phyloP scores from a whole-genome alignment of 2,113 vertebrate genomes.

The Ovis canadensis region DNA sequence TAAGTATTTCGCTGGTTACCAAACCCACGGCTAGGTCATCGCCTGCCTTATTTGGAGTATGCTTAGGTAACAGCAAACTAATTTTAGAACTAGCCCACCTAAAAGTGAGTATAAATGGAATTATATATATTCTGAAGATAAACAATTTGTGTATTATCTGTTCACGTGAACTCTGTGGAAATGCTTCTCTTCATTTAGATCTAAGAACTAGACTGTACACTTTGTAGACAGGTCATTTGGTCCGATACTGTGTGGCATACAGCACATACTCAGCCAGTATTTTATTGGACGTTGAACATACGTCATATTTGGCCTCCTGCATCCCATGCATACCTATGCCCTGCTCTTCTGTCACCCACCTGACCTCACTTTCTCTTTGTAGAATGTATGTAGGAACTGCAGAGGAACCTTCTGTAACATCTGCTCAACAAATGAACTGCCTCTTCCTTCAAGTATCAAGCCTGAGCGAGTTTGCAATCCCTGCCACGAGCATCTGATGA shows the following conservation, averaged over 20 bases:
- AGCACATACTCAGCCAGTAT: neutral
- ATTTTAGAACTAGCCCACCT: neutral
- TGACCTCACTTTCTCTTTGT: neutral
- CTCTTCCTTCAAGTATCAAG: slow-evolving; percentile 91
- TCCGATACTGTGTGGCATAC: neutral
- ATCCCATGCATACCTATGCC: too few species aligned
- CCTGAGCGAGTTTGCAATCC: slow-evolving; percentile 86
- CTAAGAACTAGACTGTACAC: neutral
- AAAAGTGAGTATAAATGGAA: neutral
- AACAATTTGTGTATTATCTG: neutral
- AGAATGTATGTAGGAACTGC: slow-evolving; percentile 92
- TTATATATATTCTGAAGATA: neutral
- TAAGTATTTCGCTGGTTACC: neutral
- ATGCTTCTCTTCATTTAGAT: neutral
- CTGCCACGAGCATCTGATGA: slow-evolving; percentile 86
- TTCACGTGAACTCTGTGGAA: neutral
- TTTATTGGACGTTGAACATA: neutral
- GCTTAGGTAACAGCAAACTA: neutral
- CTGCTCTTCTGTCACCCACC: neutral
- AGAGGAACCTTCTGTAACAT: slow-evolving; percentile 84
- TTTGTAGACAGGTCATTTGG: neutral
- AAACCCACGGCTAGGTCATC: neutral
- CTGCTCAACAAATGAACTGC: slow-evolving; percentile 87
- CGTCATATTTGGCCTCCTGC: neutral
- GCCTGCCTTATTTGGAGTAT: neutral